Conservation (phyloP, 2,797 vertebrate genomes). For the Parauchenoglanis ngamensis region DNA sequence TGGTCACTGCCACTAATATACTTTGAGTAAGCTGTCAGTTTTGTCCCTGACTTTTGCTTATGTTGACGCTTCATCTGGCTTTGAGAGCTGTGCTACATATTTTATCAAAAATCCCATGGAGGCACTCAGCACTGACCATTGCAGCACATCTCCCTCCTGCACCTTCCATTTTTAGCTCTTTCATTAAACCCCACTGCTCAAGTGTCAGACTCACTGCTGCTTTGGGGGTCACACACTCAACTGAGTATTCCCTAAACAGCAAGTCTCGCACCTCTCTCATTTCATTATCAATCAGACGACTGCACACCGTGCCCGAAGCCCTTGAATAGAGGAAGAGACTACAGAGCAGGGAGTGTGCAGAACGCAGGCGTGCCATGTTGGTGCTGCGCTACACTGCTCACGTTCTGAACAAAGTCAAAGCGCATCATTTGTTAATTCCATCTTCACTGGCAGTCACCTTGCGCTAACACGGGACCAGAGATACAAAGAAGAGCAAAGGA, state of each 20-base stretch:
- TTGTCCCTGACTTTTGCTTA: constrained; percentile 36
- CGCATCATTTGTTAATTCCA: constrained; percentile 42
- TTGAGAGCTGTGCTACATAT: constrained; percentile 35
- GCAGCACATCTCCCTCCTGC: constrained; percentile 28
- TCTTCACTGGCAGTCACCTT: constrained; percentile 47
- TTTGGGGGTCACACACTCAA: constrained; percentile 43
- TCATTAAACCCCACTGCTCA: constrained; percentile 52
- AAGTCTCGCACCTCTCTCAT: constrained; percentile 5
- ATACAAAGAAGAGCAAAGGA: constrained; percentile 9
- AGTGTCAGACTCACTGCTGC: constrained; percentile 51
- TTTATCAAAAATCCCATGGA: constrained; percentile 47
- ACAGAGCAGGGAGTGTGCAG: background rate
- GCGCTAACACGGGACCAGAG: constrained; percentile 28
- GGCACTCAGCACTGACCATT: constrained; percentile 45
- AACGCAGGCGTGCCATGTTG: constrained; percentile 4
- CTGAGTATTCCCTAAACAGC: constrained; percentile 40
- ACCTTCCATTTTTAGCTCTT: constrained; percentile 51
- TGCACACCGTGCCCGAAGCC: constrained; percentile 33
- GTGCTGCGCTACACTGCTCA: background rate
- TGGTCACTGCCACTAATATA: constrained; percentile 41
- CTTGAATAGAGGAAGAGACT: constrained; percentile 36
- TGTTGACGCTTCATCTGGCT: constrained; percentile 18
- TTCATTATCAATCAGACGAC: constrained; percentile 47
- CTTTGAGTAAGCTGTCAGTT: constrained; percentile 28
- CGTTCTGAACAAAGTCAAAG: constrained; percentile 18